Conservation (phyloP, 2,888 invertebrate genomes). For the Cetonia aurata region DNA sequence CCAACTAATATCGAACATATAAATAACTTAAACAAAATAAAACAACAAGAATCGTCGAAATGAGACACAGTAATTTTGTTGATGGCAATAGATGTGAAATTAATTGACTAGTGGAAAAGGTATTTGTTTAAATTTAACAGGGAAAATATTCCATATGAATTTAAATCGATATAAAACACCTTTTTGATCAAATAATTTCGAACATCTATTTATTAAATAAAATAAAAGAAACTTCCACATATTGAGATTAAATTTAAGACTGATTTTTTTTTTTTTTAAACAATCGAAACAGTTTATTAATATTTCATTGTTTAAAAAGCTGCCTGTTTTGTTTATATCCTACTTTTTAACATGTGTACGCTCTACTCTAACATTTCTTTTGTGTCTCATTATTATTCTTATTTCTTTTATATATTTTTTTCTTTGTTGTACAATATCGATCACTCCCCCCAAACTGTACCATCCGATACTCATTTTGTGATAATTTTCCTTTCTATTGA, state of each 20-base stretch:
- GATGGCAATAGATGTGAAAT: neutral
- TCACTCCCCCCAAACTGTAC: neutral
- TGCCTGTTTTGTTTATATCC: constrained; percentile 9
- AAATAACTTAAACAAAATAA: too few relatives aligned
- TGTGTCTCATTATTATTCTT: constrained; percentile 39
- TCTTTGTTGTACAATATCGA: neutral
- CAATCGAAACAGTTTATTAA: constrained; percentile 16
- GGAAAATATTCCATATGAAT: too few relatives aligned
- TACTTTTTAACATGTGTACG: too few relatives aligned
- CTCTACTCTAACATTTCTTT: neutral
- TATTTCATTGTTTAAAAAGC: constrained; percentile 25
- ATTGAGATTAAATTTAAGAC: constrained; percentile 41
- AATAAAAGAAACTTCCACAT: neutral
- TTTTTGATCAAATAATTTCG: neutral
- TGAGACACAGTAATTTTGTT: constrained; percentile 20
- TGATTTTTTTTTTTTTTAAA: constrained; percentile 33
- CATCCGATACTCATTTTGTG: constrained; percentile 23
- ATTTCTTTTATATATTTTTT: neutral
- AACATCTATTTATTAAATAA: too few relatives aligned
- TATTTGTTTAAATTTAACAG: constrained; percentile 11
- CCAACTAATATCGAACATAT: neutral
- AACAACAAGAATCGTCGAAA: neutral
- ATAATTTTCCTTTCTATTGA: neutral
- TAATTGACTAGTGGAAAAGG: neutral
- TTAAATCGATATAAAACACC: neutral